Evolutionary conservation across 2,797 vertebrate species (phyloP), one percentile per base, ranked within the genome.

Genomic region (Hyperoplus immaculatus): DNA sequence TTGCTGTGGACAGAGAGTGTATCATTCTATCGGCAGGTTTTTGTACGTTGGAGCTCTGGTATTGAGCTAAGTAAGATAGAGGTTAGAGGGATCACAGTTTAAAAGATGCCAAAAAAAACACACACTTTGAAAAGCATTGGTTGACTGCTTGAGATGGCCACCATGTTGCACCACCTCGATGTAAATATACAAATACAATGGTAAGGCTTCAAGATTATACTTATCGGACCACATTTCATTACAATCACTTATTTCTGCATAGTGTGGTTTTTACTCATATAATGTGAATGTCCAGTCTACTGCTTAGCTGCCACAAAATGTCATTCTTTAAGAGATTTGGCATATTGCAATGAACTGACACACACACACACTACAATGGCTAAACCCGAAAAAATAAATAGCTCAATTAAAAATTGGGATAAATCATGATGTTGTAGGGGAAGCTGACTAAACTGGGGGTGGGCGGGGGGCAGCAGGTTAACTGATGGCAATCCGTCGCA

Each of bases 361-460:
- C 59, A 64, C 39, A 75, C 63, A 50, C 67, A 55, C 64, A 76
- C 43, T 46, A 75, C 16, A 81, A 69, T n/a, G 58, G 51, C 58
- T 71, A n/a, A 64, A 54, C n/a, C 64, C 62, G 70, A 79, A 77
- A 82, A 58, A 78, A 78, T 29, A 29, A 89, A 84, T 53, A 58
- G 76, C 38, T 12, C 50, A 76, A 78, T 64, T 90, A 53, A 84
- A 29, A 78, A 74, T 13, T 42, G 59, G 51, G 59, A 78, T 56
- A 73, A 75, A 85, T 81, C 45, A 67, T 74, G 53, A 55, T 81
- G 75, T 72, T 81, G 29, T 29, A 3, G 29, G 45, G 45, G 63
- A 81, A 68, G 69, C 62, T 63, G 72, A 87, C 83, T 82, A 60
- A 76, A 82, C 72, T 21, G 4, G 38, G n/a, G 29, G 21, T 2